phyloP scores from a whole-genome alignment of 92 coral and sea anemone genomes.

The Pocillopora meandrina region DNA sequence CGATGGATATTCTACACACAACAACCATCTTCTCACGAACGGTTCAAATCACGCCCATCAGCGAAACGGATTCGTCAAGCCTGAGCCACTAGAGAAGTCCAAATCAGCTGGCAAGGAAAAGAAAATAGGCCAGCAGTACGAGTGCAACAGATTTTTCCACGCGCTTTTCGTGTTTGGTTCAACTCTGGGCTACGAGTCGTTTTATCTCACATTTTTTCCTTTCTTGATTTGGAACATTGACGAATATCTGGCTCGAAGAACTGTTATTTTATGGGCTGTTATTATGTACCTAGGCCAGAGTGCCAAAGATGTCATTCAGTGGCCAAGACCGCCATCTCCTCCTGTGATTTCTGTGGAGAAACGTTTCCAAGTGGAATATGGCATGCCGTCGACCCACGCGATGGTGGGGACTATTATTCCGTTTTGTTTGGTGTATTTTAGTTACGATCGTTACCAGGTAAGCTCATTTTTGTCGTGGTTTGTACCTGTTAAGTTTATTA shows the following conservation, averaged over 20 bases:
- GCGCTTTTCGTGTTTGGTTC: constrained; percentile 83
- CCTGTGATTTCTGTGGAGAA: constrained; percentile 90
- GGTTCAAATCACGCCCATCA: constrained; percentile 19
- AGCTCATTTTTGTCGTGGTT: neutral
- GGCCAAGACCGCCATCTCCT: constrained; percentile 93
- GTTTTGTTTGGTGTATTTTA: constrained; percentile 84
- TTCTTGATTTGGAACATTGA: constrained; percentile 94
- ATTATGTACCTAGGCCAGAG: constrained; percentile 91
- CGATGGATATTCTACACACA: constrained; percentile 25
- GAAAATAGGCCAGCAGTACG: constrained; percentile 31
- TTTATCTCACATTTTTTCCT: constrained; percentile 88
- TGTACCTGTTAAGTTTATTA: neutral
- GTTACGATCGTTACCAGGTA: constrained; percentile 92
- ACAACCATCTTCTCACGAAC: neutral
- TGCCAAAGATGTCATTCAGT: constrained; percentile 89
- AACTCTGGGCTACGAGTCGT: constrained; percentile 86
- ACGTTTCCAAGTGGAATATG: constrained; percentile 85
- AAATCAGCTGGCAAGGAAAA: constrained; percentile 41
- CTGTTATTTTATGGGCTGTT: constrained; percentile 78
- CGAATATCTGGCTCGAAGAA: constrained; percentile 73
- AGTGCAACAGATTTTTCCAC: constrained; percentile 80
- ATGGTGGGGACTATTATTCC: constrained; percentile 94
- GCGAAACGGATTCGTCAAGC: constrained; percentile 55
- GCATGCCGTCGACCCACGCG: constrained; percentile 97
- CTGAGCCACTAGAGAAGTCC: constrained; percentile 30